Evolutionary conservation across 2,797 vertebrate genomes (phyloP).

Genomic region (Aphelocoma californica): DNA sequence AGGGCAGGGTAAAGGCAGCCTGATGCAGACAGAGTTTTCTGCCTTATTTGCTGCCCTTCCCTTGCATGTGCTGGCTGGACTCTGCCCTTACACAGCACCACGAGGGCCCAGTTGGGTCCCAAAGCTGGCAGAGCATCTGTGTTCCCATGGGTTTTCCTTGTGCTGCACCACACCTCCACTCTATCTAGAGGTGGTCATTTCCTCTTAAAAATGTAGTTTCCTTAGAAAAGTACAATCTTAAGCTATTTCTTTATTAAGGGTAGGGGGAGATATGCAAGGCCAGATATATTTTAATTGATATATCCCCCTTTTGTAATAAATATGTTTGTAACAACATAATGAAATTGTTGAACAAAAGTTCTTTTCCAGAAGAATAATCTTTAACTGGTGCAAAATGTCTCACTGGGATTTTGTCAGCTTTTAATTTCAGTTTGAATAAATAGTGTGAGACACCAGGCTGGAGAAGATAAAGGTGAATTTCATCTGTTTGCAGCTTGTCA

Average conservation of each 20-base stretch:
- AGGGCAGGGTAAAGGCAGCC: background rate
- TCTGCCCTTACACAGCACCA: background rate
- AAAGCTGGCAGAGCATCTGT: background rate
- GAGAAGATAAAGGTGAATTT: conserved; percentile 82
- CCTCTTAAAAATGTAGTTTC: background rate
- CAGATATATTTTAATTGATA: conserved; percentile 57
- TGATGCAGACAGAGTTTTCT: background rate
- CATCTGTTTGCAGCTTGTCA: conserved; percentile 72
- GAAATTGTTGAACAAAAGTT: conserved; percentile 75
- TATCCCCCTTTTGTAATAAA: conserved; percentile 70
- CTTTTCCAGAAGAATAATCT: conserved; percentile 77
- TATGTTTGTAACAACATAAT: conserved; percentile 68
- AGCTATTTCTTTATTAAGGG: background rate
- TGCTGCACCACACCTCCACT: background rate
- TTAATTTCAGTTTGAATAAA: conserved; percentile 84
- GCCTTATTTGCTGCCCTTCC: background rate
- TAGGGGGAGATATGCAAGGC: background rate
- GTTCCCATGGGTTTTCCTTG: background rate
- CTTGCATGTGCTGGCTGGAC: too few relatives aligned
- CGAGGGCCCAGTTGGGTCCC: background rate
- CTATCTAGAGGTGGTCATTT: background rate
- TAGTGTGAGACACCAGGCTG: conserved; percentile 73
- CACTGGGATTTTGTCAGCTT: conserved; percentile 76
- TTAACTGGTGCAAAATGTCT: conserved; percentile 70
- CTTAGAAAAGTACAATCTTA: background rate